Evolutionary conservation across 2,113 vertebrate genomes (phyloP).

Genomic region (Gambusia holbrooki): DNA sequence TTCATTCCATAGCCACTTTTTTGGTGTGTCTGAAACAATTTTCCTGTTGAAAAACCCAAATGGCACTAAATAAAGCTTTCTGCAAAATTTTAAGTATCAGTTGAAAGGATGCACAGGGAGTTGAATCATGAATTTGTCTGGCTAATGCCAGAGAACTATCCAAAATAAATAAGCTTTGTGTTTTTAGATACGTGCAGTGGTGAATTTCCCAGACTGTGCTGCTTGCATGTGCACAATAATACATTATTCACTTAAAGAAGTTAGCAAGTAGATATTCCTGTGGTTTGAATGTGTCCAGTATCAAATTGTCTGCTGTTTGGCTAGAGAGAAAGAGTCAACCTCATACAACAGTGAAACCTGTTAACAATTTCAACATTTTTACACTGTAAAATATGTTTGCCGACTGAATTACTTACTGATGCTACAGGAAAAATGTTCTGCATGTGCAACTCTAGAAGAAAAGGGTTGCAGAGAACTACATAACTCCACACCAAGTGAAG

Average conservation of each 20-base stretch:
- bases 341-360: not conserved
- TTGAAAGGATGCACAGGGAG: not conserved
- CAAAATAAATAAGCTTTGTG: too few species aligned
- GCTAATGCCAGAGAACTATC: too few species aligned
- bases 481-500: conserved; percentile 9
- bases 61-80: not conserved
- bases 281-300: not conserved
- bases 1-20: not conserved
- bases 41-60: not conserved
- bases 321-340: not conserved
- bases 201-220: too few species aligned
- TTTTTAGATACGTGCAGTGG: too few species aligned
- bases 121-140: too few species aligned
- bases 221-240: too few species aligned
- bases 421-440: not conserved
- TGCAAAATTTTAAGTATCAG: not conserved
- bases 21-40: not conserved
- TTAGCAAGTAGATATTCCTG: too few species aligned
- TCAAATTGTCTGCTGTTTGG: not conserved
- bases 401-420: not conserved
- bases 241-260: too few species aligned
- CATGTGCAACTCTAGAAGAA: not conserved
- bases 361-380: not conserved
- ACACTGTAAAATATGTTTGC: not conserved
- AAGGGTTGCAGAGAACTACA: conserved; percentile 8